Percentiles rank a stretch among this genome's conserved stretches.
These are phyloP conservation scores for Drosophila miranda DNA, from an alignment of 1,140 invertebrate species.

Conservation along the genomic window DNA sequence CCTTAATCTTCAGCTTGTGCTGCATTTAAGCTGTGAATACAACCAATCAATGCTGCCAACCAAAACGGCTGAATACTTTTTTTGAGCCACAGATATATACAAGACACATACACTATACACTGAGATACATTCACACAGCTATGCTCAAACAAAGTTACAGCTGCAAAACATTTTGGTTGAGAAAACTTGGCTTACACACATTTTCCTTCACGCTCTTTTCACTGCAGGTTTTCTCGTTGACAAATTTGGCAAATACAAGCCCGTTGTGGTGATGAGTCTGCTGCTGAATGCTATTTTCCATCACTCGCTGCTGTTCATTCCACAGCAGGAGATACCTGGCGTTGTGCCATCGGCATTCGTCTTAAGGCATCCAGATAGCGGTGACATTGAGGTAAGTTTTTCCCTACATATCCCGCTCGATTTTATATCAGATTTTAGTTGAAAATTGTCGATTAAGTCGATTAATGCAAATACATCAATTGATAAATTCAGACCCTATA, in stretches of 20 bases:
- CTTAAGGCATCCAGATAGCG: slow-evolving; percentile 87
- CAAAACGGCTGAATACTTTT: slow-evolving; percentile 21
- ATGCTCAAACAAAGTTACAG: neutral
- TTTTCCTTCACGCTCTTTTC: slow-evolving; percentile 4
- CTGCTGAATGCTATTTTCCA: slow-evolving; percentile 88
- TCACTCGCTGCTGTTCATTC: slow-evolving; percentile 88
- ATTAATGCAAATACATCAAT: too few relatives aligned
- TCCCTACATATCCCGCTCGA: too few relatives aligned
- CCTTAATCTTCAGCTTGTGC: neutral
- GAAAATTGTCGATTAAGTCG: too few relatives aligned
- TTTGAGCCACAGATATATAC: neutral
- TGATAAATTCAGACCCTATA: too few relatives aligned
- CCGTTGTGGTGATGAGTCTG: slow-evolving; percentile 88
- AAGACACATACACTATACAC: neutral
- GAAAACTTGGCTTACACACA: neutral
- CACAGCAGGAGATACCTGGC: slow-evolving; percentile 88
- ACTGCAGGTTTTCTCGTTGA: slow-evolving; percentile 89
- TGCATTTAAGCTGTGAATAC: slow-evolving; percentile 5
- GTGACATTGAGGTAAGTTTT: slow-evolving; percentile 85
- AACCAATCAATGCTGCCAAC: slow-evolving; percentile 18
- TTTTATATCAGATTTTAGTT: too few relatives aligned
- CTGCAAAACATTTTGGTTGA: slow-evolving; percentile 9
- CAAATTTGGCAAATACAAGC: slow-evolving; percentile 91
- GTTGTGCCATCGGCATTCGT: slow-evolving; percentile 88
- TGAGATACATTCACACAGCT: too few relatives aligned